These are phyloP conservation scores for Tetrax tetrax DNA, from an alignment of 2,113 vertebrate species.

Conservation along the genomic window DNA sequence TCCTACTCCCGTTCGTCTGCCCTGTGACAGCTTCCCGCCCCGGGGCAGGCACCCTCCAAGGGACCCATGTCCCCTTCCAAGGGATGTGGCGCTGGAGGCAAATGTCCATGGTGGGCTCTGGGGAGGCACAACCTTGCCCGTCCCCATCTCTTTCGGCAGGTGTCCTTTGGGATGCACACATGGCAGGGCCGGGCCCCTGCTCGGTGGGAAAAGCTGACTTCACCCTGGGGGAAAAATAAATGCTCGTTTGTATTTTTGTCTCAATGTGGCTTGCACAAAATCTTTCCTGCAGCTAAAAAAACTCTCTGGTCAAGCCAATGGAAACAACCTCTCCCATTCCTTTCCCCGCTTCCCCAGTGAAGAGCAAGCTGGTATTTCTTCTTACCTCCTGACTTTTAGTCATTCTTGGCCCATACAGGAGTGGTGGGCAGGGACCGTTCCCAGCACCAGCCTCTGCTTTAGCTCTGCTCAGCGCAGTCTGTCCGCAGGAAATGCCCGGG, in stretches of 20 bases:
- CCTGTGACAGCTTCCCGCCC: background rate
- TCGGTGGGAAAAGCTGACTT: background rate
- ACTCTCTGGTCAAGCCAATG: background rate
- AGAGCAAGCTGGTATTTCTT: background rate
- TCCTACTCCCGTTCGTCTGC: background rate
- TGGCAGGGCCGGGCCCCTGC: background rate
- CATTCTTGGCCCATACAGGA: background rate
- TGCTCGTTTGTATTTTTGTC: background rate
- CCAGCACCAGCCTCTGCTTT: background rate
- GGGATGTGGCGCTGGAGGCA: background rate
- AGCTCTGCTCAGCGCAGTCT: background rate
- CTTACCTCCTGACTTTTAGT: conserved; percentile 2
- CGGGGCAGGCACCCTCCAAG: background rate
- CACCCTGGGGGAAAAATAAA: background rate
- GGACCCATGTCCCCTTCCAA: background rate
- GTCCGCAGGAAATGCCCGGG: background rate
- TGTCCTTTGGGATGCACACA: background rate
- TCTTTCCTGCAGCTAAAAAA: background rate
- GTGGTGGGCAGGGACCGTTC: background rate
- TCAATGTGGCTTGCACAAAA: background rate
- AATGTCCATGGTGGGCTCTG: background rate
- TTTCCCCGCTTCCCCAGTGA: background rate
- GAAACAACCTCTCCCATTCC: background rate
- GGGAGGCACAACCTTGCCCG: background rate
- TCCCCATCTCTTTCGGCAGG: background rate